Base-by-base conservation (phyloP, 2,797 vertebrate genomes). In the Sorex maritimensis region DNA sequence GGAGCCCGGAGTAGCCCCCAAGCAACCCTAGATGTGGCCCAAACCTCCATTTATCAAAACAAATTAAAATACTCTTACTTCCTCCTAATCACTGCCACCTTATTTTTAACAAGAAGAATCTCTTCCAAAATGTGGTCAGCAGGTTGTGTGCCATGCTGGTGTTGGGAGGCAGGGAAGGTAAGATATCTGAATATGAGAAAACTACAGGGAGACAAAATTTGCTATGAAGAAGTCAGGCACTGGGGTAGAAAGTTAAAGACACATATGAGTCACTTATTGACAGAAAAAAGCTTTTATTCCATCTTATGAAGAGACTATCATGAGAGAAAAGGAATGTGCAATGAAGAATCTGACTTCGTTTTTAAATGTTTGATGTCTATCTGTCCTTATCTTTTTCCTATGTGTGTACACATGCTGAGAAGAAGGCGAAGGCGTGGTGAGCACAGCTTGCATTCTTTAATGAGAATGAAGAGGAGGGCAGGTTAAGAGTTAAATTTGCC, bases 21-120 rank as follows among this genome's bases (percentile, higher is more conserved):
- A 61, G 58, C 58, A 61, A 6, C 58, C 58, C 17, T 61, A 61
- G 15, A 23, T 23, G 58, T 61, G 58, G 58, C 19, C 58, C 58
- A 61, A 61, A 61, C 19, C 4, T 3, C 58, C 58, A 61, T 23
- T 6, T 7, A 61, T 21, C 58, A 19, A 61, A 4, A 80, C 92
- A 84, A 82, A 80, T 28, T 34, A 69, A 74, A 94, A 41, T 75
- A 13, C n/a, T 93, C 34, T 80, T 87, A 58, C 15, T 83, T 94
- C 38, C 28, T 84, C 21, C 46, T 85, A 68, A 63, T 77, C 13
- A 13, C 6, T 77, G 28, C 5, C 6, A 80, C 61, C 14, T 73
- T 88, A 38, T 15, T n/a, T 61, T 77, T 15, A 86, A 77, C 75
- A 58, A 19, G 34, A 79, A 83, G 28, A 0, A 0, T 92, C 3